Evolutionary conservation across 2,113 vertebrate genomes (phyloP).

Genomic region (Galbula dea): DNA sequence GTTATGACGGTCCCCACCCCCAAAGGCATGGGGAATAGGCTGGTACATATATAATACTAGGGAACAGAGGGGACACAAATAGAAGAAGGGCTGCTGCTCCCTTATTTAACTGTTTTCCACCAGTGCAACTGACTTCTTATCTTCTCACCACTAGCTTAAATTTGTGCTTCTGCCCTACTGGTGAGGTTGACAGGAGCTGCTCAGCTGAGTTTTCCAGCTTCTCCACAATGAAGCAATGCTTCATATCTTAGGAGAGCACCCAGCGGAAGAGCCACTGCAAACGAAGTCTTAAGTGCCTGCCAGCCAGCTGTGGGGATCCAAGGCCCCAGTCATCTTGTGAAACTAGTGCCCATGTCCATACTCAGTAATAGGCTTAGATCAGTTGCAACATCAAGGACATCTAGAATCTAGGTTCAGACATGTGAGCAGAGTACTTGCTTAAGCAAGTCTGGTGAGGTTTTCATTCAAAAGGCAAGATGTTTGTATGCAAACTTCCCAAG

Average conservation of each 20-base stretch:
- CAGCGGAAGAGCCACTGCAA: not conserved
- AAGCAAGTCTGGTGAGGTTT: not conserved
- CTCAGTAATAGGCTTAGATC: not conserved
- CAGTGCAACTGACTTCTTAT: not conserved
- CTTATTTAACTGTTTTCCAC: not conserved
- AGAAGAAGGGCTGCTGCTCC: not conserved
- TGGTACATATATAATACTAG: not conserved
- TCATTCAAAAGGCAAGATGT: not conserved
- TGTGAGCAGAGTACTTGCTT: not conserved
- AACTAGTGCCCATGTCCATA: not conserved
- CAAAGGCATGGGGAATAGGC: not conserved
- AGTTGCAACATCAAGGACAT: not conserved
- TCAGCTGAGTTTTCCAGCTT: not conserved
- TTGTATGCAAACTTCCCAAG: not conserved
- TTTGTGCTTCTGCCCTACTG: not conserved
- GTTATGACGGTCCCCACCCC: accelerated
- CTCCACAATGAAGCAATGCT: not conserved
- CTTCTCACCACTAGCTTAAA: not conserved
- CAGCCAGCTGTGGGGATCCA: not conserved
- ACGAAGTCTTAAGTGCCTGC: not conserved
- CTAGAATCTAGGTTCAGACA: not conserved
- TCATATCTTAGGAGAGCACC: not conserved
- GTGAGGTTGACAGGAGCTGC: not conserved
- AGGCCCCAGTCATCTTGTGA: not conserved
- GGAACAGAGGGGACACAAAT: not conserved